These are phyloP conservation scores for Aphelenchoides avenae DNA, from an alignment of 1,140 invertebrate species.

Conservation along the genomic window DNA sequence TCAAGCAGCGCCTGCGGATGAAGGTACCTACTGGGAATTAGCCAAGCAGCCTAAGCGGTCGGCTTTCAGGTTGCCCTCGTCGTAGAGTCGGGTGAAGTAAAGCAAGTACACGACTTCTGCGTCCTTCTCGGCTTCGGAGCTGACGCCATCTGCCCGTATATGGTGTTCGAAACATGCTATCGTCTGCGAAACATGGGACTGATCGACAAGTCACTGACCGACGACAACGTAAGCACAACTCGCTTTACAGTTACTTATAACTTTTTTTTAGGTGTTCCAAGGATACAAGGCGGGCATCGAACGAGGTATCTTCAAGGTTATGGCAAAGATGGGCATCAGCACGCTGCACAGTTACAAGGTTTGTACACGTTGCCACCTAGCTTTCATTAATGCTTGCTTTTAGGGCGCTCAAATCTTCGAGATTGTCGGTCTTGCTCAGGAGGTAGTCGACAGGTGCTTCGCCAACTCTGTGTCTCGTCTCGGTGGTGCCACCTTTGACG, in stretches of 20 bases:
- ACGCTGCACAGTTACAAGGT: conserved; percentile 94
- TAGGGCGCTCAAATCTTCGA: conserved; percentile 96
- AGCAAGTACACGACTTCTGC: conserved; percentile 92
- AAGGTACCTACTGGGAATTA: conserved; percentile 68
- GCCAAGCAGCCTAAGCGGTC: background rate
- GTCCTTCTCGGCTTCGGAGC: conserved; percentile 92
- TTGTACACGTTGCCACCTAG: conserved; percentile 40
- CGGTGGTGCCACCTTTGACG: conserved; percentile 83
- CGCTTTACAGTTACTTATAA: background rate
- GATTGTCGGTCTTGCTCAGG: conserved; percentile 84
- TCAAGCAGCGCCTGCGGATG: conserved; percentile 89
- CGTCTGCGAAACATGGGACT: conserved; percentile 66
- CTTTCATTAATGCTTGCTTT: conserved; percentile 32
- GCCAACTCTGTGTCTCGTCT: conserved; percentile 88
- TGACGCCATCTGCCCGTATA: conserved; percentile 91
- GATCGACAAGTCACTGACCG: conserved; percentile 78
- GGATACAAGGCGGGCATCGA: conserved; percentile 61
- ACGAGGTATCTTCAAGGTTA: conserved; percentile 68
- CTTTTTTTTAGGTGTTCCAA: conserved; percentile 48
- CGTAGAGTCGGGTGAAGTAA: conserved; percentile 58
- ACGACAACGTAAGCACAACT: conserved; percentile 66
- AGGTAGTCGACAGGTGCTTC: conserved; percentile 88
- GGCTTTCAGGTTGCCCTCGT: conserved; percentile 47
- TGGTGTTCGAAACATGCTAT: conserved; percentile 76
- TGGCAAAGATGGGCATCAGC: conserved; percentile 99